phyloP scores from a whole-genome alignment of 2,113 vertebrate genomes.

The Columba livia region DNA sequence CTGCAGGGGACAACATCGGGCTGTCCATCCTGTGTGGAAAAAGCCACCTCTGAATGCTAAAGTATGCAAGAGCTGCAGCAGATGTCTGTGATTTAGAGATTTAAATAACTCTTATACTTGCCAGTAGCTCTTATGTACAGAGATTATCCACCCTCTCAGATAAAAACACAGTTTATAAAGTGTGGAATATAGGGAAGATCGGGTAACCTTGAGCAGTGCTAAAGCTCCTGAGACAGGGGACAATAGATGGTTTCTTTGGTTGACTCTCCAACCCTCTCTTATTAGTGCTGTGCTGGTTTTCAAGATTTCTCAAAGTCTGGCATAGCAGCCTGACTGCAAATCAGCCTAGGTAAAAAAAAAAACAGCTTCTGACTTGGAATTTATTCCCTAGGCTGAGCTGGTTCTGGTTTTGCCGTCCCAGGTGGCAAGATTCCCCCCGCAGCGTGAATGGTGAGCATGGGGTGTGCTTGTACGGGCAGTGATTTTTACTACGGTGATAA shows the following conservation, averaged over 20 bases:
- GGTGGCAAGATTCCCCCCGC: not conserved
- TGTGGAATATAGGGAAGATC: not conserved
- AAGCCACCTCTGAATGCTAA: not conserved
- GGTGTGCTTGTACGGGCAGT: not conserved
- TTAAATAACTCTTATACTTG: not conserved
- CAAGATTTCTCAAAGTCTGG: not conserved
- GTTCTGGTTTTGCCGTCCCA: not conserved
- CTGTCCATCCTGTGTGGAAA: not conserved
- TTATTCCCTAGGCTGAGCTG: rapidly evolving
- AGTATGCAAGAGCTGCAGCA: not conserved
- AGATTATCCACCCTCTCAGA: not conserved
- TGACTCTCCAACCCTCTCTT: not conserved
- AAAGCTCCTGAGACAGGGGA: not conserved
- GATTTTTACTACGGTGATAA: not conserved
- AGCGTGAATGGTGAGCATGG: rapidly evolving
- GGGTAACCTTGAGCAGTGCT: not conserved
- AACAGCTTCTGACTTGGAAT: not conserved
- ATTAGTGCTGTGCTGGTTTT: not conserved
- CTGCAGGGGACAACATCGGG: not conserved
- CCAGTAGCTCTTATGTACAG: not conserved
- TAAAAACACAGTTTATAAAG: not conserved
- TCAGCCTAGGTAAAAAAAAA: not conserved
- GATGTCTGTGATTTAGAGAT: not conserved
- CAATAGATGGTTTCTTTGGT: not conserved
- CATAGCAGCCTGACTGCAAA: not conserved